phyloP scores from a whole-genome alignment of 2,113 vertebrate species.

The Euleptes europaea region DNA sequence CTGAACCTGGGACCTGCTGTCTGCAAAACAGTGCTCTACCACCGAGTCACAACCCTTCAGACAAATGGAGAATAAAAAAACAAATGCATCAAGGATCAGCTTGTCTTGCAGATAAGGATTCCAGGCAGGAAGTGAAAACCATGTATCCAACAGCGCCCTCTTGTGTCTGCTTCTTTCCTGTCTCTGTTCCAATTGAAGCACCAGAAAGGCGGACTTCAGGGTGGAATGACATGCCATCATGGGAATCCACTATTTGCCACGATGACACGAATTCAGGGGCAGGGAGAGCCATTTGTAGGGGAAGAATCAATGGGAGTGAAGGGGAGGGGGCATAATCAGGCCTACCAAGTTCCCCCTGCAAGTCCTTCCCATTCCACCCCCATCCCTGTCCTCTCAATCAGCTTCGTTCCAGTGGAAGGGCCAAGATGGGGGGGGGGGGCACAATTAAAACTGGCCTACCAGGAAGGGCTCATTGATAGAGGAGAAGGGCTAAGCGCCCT shows the following conservation, averaged over 20 bases:
- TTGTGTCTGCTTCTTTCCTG: neutral
- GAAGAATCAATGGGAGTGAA: too few species aligned
- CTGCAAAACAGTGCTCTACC: too few species aligned
- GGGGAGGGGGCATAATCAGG: too few species aligned
- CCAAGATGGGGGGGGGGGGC: too few species aligned
- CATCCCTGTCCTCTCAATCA: neutral
- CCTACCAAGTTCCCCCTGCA: neutral
- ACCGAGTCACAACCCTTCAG: too few species aligned
- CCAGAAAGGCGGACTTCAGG: neutral
- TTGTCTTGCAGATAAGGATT: neutral
- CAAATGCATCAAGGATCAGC: neutral
- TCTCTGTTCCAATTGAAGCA: neutral
- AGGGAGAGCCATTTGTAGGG: neutral
- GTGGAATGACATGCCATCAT: neutral
- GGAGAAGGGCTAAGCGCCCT: neutral
- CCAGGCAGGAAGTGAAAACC: slow-evolving; percentile 15
- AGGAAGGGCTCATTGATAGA: neutral
- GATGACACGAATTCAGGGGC: neutral
- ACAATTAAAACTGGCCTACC: neutral
- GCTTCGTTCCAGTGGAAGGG: neutral
- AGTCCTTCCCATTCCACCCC: too few species aligned
- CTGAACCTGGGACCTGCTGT: too few species aligned
- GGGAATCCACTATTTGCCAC: neutral
- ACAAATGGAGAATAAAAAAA: neutral
- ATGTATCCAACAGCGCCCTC: slow-evolving; percentile 45